Evolutionary conservation across 92 coral and sea anemone species (phyloP), one percentile per base, ranked within the genome.

Genomic region (Porites divaricata): DNA sequence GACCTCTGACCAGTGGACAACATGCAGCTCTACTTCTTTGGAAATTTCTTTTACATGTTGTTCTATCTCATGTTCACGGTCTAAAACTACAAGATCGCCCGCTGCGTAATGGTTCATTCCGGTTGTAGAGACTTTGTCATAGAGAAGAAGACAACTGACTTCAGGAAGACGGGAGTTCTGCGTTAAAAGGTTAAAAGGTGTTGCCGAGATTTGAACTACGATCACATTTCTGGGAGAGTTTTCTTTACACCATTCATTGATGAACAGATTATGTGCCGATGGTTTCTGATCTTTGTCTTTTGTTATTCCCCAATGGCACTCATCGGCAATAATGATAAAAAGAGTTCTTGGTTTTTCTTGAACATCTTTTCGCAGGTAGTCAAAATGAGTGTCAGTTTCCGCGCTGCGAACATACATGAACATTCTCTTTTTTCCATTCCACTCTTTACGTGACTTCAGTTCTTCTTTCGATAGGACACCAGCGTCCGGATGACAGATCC

Each of bases 241-340:
- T 0, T 67, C 87, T 45, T 88, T 74, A 45, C 91, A 75, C 74
- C 85, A 88, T 72, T 81, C 81, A 72, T 88, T 88, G 58, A 88
- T 76, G 62, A 75, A 88, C 35, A 74, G 64, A 67, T 88, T 82
- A 49, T 88, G 87, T 12, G 91, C 91, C 45, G 91, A 74, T 26
- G 83, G 70, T 59, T 88, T 88, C 41, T 76, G 62, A 4, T 49
- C 87, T 48, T 72, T 73, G 35, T 85, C 88, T 17, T 54, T 76
- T 12, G 88, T 62, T 16, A 88, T 88, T 70, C 88, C 91, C 88
- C 91, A 88, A 20, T 88, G 91, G 57, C 91, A 88, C 49, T 88
- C 91, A 59, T 88, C 91, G 3, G 88, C 91, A 53, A 88, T 28
- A 51, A 88, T 76, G 80, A 77, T 68, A 53, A 88, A 88, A 4